These are phyloP conservation scores for Crepidodera aurea DNA, from an alignment of 2,888 invertebrate genomes.

Conservation along the genomic window DNA sequence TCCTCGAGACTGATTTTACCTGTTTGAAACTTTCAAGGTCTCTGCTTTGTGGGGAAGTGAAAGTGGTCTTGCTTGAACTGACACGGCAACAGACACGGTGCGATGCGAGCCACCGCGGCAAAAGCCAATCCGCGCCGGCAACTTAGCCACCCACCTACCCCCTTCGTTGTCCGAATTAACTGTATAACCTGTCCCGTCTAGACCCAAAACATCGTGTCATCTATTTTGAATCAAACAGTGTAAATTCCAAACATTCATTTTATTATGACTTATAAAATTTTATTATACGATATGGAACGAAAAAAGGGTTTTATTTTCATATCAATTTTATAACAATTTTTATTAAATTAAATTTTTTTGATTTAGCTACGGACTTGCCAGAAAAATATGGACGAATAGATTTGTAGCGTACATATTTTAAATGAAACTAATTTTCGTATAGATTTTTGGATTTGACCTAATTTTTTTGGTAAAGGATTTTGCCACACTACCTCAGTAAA, in stretches of 20 bases:
- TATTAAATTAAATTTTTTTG: too few species aligned
- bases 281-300: too few species aligned
- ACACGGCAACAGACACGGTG: conserved; percentile 53
- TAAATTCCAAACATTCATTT: neutral
- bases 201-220: neutral
- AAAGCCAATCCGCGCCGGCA: conserved; percentile 13
- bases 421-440: too few species aligned
- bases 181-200: conserved; percentile 14
- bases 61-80: conserved; percentile 62
- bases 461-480: too few species aligned
- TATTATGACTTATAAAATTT: too few species aligned
- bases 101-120: conserved; percentile 31
- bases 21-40: conserved; percentile 64
- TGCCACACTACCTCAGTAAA: too few species aligned
- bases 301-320: too few species aligned
- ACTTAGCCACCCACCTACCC: conserved; percentile 18
- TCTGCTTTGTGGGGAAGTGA: conserved; percentile 63
- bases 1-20: conserved; percentile 64
- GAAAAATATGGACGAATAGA: too few species aligned
- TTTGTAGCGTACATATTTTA: too few species aligned
- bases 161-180: conserved; percentile 2
- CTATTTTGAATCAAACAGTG: neutral
- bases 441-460: too few species aligned
- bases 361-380: too few species aligned
- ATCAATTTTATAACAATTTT: too few species aligned